Percentiles rank a stretch among this genome's conserved stretches.
These are phyloP conservation scores for Clavelina lepadiformis DNA, from an alignment of 23 tunicate genomes.

Conservation along the genomic window DNA sequence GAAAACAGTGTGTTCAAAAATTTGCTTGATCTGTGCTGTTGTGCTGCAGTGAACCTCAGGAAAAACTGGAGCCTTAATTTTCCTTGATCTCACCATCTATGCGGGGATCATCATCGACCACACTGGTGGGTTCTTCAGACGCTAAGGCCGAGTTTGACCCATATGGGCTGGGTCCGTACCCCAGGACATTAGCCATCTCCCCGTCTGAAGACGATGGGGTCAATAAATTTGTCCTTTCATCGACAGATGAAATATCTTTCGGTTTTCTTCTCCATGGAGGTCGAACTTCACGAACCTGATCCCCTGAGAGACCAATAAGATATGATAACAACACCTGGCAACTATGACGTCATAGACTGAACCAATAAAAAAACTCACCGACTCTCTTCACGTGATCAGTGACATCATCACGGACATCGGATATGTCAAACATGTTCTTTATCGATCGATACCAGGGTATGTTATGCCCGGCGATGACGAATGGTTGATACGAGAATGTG, in stretches of 20 bases:
- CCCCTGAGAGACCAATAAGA: conserved; percentile 18
- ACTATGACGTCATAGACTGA: too few species aligned
- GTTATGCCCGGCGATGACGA: conserved; percentile 57
- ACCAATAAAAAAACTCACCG: conserved; percentile 38
- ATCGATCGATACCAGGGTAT: conserved; percentile 96
- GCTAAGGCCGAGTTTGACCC: not conserved
- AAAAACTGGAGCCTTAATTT: too few species aligned
- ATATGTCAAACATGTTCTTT: conserved; percentile 71
- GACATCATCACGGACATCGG: conserved; percentile 86
- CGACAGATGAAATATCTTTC: conserved; percentile 9
- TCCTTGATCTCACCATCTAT: too few species aligned
- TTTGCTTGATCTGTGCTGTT: too few species aligned
- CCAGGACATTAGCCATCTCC: conserved; percentile 75
- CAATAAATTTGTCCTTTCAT: conserved; percentile 29
- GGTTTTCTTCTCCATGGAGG: conserved; percentile 31
- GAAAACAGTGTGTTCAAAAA: too few species aligned
- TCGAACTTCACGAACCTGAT: conserved; percentile 31
- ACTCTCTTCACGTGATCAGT: conserved; percentile 87
- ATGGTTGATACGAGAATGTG: conserved; percentile 81
- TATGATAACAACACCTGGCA: not conserved
- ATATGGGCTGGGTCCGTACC: conserved; percentile 35
- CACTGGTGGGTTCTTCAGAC: too few species aligned
- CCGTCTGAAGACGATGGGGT: conserved; percentile 88
- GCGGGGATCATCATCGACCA: too few species aligned
- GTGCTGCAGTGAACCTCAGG: too few species aligned